These are phyloP conservation scores for Lepidotrigona ventralis DNA, from an alignment of 1,140 invertebrate genomes.

Conservation along the genomic window DNA sequence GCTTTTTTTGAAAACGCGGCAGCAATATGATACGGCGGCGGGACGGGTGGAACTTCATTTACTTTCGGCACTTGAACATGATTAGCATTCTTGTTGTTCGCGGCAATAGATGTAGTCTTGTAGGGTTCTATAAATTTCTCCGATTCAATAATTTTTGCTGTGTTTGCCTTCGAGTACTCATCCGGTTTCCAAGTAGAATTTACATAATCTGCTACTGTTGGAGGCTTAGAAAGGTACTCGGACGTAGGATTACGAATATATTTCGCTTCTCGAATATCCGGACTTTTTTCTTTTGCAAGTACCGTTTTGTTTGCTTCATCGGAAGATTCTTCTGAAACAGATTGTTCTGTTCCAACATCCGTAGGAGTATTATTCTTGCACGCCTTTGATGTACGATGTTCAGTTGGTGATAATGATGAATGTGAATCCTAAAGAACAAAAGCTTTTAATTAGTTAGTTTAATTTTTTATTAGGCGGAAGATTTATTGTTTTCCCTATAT, in stretches of 20 bases:
- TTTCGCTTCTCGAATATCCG: constrained; percentile 77
- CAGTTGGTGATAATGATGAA: constrained; percentile 58
- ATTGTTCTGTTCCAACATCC: constrained; percentile 58
- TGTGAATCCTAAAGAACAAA: constrained; percentile 58
- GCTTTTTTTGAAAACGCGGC: constrained; percentile 85
- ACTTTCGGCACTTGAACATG: constrained; percentile 50
- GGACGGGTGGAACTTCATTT: constrained; percentile 74
- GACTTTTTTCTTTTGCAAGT: constrained; percentile 73
- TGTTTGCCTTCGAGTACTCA: constrained; percentile 76
- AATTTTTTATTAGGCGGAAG: background rate
- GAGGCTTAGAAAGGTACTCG: constrained; percentile 71
- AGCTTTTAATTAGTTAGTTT: background rate
- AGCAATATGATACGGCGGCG: constrained; percentile 86
- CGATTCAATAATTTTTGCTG: constrained; percentile 76
- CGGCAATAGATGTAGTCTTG: constrained; percentile 58
- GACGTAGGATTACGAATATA: constrained; percentile 75
- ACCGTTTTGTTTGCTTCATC: constrained; percentile 71
- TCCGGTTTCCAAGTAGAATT: constrained; percentile 78
- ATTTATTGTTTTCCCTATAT: background rate
- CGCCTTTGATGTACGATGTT: constrained; percentile 62
- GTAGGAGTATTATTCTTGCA: constrained; percentile 58
- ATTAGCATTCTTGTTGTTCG: constrained; percentile 55
- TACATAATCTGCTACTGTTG: constrained; percentile 75
- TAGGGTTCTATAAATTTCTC: constrained; percentile 74
- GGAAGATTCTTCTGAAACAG: constrained; percentile 65